phyloP scores from a whole-genome alignment of 2,113 vertebrate genomes.

The Camelus bactrianus region DNA sequence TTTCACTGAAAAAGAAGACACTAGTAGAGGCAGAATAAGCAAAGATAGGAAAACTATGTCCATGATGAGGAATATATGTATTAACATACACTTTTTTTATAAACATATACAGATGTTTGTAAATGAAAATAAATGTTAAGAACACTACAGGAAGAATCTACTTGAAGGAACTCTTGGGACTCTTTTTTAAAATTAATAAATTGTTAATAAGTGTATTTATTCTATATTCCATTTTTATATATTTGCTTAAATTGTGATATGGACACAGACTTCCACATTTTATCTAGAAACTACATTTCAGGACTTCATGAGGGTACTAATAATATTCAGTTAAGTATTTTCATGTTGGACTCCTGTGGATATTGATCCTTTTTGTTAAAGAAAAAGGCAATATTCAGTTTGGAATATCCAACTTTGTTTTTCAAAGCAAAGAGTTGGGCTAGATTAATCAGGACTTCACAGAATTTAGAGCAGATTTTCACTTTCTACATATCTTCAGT shows the following conservation, averaged over 20 bases:
- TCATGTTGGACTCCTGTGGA: neutral
- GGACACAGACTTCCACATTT: neutral
- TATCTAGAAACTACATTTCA: neutral
- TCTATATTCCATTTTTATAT: neutral
- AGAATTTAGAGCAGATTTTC: neutral
- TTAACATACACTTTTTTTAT: neutral
- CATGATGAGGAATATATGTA: neutral
- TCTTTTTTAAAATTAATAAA: neutral
- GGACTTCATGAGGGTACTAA: neutral
- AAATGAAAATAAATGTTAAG: conserved; percentile 14
- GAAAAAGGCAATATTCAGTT: neutral
- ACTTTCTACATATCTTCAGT: neutral
- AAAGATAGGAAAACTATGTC: neutral
- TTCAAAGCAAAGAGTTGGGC: neutral
- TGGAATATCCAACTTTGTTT: neutral
- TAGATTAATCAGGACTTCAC: neutral
- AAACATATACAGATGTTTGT: neutral
- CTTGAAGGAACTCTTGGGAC: neutral
- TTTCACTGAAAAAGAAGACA: neutral
- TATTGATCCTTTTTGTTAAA: neutral
- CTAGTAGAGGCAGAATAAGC: neutral
- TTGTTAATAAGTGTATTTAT: neutral
- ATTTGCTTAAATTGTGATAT: neutral
- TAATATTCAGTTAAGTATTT: neutral
- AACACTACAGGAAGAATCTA: neutral